Evolutionary conservation across 2,797 vertebrate genomes (phyloP).

Genomic region (Liparis tanakae): DNA sequence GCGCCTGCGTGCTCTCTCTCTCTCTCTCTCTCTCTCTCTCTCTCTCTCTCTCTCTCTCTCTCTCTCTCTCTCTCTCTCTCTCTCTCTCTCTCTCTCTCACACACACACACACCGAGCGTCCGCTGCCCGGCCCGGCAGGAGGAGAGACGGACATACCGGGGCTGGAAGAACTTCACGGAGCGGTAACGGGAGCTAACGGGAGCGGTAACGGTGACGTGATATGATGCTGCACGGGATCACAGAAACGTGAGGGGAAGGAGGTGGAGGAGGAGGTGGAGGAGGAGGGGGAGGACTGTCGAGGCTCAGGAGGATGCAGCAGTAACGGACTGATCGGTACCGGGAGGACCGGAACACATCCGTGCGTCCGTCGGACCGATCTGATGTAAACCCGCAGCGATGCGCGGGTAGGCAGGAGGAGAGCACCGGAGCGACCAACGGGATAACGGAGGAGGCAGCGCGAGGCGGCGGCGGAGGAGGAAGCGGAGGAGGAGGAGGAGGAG

Average conservation of each 20-base stretch:
- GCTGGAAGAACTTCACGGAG: constrained; percentile 10
- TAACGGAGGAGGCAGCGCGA: constrained; percentile 65
- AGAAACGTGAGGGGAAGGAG: constrained; percentile 54
- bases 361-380: constrained; percentile 37
- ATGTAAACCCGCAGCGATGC: constrained; percentile 66
- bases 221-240: constrained; percentile 65
- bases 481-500: constrained; percentile 32
- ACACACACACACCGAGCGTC: constrained; percentile 30
- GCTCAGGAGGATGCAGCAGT: constrained; percentile 66
- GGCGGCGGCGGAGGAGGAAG: constrained; percentile 34
- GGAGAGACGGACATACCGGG: constrained; percentile 23
- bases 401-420: constrained; percentile 67
- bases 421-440: constrained; percentile 43
- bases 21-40: too few relatives aligned
- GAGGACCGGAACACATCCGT: constrained; percentile 41
- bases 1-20: constrained; percentile 72
- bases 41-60: too few relatives aligned
- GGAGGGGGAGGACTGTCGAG: constrained; percentile 64
- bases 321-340: constrained; percentile 32
- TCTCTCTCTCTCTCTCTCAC: too few relatives aligned
- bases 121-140: constrained; percentile 44
- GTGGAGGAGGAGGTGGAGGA: constrained; percentile 42
- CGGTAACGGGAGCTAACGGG: constrained; percentile 35
- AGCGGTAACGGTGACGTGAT: constrained; percentile 51
- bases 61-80: too few relatives aligned